phyloP scores from a whole-genome alignment of 2,888 invertebrate genomes.

The Oasisia sp. region DNA sequence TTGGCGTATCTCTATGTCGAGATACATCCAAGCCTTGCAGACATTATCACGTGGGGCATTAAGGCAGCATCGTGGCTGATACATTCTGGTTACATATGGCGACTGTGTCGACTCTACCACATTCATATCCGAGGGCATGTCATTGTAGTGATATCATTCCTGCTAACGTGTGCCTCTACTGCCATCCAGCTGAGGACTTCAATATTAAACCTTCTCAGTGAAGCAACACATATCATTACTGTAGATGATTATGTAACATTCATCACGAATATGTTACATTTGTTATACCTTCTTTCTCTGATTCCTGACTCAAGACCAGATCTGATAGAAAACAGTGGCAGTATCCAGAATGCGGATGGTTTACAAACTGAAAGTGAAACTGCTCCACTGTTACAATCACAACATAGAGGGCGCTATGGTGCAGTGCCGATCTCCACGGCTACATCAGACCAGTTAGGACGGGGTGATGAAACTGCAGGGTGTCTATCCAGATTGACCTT shows the following conservation, averaged over 20 bases:
- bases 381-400: neutral
- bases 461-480: constrained; percentile 76
- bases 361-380: neutral
- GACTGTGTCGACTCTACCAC: constrained; percentile 70
- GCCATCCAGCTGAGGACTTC: constrained; percentile 78
- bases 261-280: constrained; percentile 69
- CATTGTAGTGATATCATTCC: constrained; percentile 76
- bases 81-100: constrained; percentile 80
- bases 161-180: constrained; percentile 75
- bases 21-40: constrained; percentile 69
- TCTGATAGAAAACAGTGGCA: constrained; percentile 20
- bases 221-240: constrained; percentile 25
- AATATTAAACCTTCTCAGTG: constrained; percentile 56
- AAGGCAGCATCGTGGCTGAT: constrained; percentile 83
- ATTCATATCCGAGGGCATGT: constrained; percentile 81
- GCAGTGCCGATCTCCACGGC: neutral
- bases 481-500: constrained; percentile 82
- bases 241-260: constrained; percentile 53
- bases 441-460: neutral
- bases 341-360: constrained; percentile 38
- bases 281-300: constrained; percentile 77
- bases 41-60: constrained; percentile 78
- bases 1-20: constrained; percentile 56
- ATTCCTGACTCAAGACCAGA: constrained; percentile 68
- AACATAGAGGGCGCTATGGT: constrained; percentile 24